Conservation (phyloP, 2,113 vertebrate genomes). For the Corythornis madagascariensis region DNA sequence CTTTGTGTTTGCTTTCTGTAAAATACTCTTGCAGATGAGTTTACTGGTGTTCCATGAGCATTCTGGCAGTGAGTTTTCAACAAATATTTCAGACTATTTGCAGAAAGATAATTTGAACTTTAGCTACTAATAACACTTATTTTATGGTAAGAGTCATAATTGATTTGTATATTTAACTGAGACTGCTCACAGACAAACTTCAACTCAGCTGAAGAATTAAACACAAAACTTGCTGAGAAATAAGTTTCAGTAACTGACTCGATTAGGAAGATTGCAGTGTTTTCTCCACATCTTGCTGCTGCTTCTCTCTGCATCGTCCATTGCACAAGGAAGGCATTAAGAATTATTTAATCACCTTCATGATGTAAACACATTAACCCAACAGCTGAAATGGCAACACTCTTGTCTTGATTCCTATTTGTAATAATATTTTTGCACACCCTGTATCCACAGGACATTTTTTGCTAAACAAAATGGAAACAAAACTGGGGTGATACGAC, state of each 20-base stretch:
- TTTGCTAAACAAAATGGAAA: not conserved
- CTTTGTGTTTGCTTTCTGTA: conserved; percentile 38
- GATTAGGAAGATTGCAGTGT: not conserved
- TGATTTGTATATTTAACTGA: not conserved
- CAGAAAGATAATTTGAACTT: conserved; percentile 9
- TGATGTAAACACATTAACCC: not conserved
- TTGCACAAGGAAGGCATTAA: not conserved
- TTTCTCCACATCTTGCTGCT: not conserved
- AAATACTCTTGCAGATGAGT: conserved; percentile 23
- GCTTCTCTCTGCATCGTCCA: not conserved
- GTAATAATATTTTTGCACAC: not conserved
- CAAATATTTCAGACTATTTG: conserved; percentile 13
- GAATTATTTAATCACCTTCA: not conserved
- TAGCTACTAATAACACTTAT: not conserved
- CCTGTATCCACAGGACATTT: not conserved
- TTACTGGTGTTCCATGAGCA: not conserved
- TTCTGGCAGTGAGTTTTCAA: not conserved
- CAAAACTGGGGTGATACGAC: not conserved
- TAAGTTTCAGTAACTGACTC: not conserved
- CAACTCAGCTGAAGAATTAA: not conserved
- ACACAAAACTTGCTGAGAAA: not conserved
- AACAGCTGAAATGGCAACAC: not conserved
- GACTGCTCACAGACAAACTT: not conserved
- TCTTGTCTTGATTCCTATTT: not conserved
- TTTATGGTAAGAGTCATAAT: not conserved